Evolutionary conservation across 2,113 vertebrate genomes (phyloP), one percentile per base, ranked within the genome.

Genomic region (Clarias batrachus): DNA sequence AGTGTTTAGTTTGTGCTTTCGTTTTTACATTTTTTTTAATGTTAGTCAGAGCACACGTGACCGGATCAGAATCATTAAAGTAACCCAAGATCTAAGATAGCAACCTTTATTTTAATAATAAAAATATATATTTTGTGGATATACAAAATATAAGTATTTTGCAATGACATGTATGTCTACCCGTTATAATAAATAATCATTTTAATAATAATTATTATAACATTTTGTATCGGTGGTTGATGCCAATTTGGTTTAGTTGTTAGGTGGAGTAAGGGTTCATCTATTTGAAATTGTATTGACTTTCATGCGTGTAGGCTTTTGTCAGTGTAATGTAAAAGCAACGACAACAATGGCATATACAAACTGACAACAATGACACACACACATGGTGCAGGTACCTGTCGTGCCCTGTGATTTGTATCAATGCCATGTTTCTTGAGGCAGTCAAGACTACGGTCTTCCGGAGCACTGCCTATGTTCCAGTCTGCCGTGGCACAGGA

Each of bases 401-500:
- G 97, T 95, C 95, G 95, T 89, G 98, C 98, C 93, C 94, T 97
- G 95, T 99, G 97, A 93, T 95, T 92, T 90, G 97, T 96, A 91
- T 96, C 94, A 96, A 96, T 97, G 95, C 92, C 96, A 94, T 97
- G 97, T 90, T 93, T 95, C 96, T 94, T 95, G 86, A 99, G 95
- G 94, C 97, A 99, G 91, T 93, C 96, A 94, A 98, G 93, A 95
- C 97, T 96, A 90, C 98, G 96, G 87, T 91, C 83, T 87, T 99
- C 98, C 88, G 97, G 97, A 90, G 88, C 91, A 91, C 96, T 96
- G 96, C 97, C 98, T 95, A 94, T 94, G 91, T 99, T 99, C 97
- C 97, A 99, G 95, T 98, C 95, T 88, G 97, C 97, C 90, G 98
- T 97, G 88, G 97, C 97, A 33, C 94, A 96, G 93, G 98, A 98